These are phyloP conservation scores for Sycobia sp. DNA, from an alignment of 1,140 invertebrate species.

Conservation along the genomic window DNA sequence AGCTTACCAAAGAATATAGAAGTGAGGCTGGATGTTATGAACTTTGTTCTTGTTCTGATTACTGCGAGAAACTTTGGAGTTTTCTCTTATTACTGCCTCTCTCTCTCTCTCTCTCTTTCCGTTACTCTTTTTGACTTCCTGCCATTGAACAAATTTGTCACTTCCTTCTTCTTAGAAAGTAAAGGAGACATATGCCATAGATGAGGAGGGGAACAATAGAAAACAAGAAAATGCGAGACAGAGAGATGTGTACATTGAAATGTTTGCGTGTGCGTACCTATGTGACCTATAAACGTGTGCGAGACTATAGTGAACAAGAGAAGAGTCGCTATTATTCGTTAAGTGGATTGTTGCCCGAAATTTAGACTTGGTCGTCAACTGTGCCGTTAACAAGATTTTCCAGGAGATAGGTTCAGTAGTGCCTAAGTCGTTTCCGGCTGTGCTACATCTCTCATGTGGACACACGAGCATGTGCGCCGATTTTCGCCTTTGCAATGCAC, in stretches of 20 bases:
- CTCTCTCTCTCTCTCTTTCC: constrained; percentile 38
- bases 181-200: constrained; percentile 28
- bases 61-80: constrained; percentile 59
- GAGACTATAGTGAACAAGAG: constrained; percentile 41
- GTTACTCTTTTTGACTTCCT: no score
- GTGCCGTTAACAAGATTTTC: constrained; percentile 62
- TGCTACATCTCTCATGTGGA: constrained; percentile 59
- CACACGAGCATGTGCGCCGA: no score
- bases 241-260: no score
- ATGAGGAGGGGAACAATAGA: constrained; percentile 39
- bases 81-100: not conserved
- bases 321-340: constrained; percentile 40
- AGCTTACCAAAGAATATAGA: constrained; percentile 50
- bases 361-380: constrained; percentile 63
- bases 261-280: no score
- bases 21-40: constrained; percentile 48
- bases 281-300: no score
- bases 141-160: constrained; percentile 62
- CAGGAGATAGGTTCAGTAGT: constrained; percentile 60
- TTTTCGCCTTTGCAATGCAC: no score
- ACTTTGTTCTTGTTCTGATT: constrained; percentile 64
- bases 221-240: constrained; percentile 29
- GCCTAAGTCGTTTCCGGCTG: constrained; percentile 56
- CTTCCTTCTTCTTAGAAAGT: constrained; percentile 46
- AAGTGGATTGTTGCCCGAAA: constrained; percentile 61